phyloP scores from a whole-genome alignment of 2,888 invertebrate species.

The Ctenicera cuprea region DNA sequence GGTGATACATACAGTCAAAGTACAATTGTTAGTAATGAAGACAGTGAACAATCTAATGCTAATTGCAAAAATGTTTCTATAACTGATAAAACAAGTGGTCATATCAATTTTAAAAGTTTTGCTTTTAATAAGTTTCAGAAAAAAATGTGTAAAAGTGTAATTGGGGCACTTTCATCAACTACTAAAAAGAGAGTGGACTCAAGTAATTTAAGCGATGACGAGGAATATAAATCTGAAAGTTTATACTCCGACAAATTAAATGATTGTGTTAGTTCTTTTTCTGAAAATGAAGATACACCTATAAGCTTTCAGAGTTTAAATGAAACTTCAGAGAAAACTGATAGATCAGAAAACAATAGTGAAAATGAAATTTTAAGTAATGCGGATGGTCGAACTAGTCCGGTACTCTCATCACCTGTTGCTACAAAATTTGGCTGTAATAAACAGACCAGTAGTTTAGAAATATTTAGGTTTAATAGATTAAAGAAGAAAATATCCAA shows the following conservation, averaged over 20 bases:
- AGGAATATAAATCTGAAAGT: background rate
- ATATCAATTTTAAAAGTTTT: conserved; percentile 2
- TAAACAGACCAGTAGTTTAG: background rate
- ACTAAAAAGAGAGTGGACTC: background rate
- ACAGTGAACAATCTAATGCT: too few relatives aligned
- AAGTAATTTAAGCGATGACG: background rate
- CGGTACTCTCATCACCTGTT: background rate
- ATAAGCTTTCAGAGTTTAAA: background rate
- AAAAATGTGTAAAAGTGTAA: background rate
- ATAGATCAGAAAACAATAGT: background rate
- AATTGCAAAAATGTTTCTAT: background rate
- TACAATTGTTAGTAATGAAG: background rate
- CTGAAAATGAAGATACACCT: background rate
- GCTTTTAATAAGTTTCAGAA: background rate
- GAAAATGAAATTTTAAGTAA: background rate
- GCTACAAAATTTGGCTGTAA: background rate
- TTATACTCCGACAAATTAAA: background rate
- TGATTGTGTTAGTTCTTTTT: conserved; percentile 1
- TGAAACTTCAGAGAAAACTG: background rate
- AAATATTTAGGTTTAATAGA: background rate
- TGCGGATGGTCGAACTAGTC: background rate
- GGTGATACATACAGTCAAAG: background rate
- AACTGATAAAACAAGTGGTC: too few relatives aligned
- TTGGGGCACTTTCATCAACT: too few relatives aligned
- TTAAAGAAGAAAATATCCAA: background rate